A percentile compares a stretch with the other conserved stretches of the same genome.
These are phyloP conservation scores for Tuta absoluta DNA, from an alignment of 2,888 invertebrate genomes.

Conservation along the genomic window DNA sequence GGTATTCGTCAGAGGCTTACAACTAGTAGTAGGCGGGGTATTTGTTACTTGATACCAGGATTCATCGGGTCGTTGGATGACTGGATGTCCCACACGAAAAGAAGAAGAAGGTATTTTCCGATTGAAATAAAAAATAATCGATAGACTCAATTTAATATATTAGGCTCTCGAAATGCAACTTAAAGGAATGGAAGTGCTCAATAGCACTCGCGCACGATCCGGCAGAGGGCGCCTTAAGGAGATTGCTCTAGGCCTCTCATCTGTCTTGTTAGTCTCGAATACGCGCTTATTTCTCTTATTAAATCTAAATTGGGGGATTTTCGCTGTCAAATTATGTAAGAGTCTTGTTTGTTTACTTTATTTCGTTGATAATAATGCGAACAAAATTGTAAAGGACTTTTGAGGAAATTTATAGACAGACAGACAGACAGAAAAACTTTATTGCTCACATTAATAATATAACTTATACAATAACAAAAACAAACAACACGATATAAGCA, in stretches of 20 bases:
- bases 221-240: conserved; percentile 41
- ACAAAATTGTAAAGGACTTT: conserved; percentile 4
- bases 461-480: too few relatives aligned
- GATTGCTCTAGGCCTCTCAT: conserved; percentile 42
- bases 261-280: conserved; percentile 46
- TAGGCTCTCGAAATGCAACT: conserved; percentile 29
- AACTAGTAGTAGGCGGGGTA: too few relatives aligned
- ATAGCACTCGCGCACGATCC: conserved; percentile 47
- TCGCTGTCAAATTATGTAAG: conserved; percentile 35
- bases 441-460: too few relatives aligned
- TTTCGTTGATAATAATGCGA: conserved; percentile 11
- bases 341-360: neutral
- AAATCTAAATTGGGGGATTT: conserved; percentile 42
- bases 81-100: too few relatives aligned
- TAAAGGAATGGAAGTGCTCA: conserved; percentile 37
- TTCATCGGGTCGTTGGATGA: too few relatives aligned
- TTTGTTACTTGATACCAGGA: too few relatives aligned
- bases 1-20: too few relatives aligned
- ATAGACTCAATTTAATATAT: conserved; percentile 7
- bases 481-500: too few relatives aligned
- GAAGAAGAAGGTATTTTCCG: neutral
- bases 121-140: neutral
- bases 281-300: conserved; percentile 48
- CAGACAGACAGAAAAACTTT: too few relatives aligned
- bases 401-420: too few relatives aligned